These are phyloP conservation scores for Ginglymostoma cirratum DNA, from an alignment of 2,113 vertebrate genomes.

Conservation along the genomic window DNA sequence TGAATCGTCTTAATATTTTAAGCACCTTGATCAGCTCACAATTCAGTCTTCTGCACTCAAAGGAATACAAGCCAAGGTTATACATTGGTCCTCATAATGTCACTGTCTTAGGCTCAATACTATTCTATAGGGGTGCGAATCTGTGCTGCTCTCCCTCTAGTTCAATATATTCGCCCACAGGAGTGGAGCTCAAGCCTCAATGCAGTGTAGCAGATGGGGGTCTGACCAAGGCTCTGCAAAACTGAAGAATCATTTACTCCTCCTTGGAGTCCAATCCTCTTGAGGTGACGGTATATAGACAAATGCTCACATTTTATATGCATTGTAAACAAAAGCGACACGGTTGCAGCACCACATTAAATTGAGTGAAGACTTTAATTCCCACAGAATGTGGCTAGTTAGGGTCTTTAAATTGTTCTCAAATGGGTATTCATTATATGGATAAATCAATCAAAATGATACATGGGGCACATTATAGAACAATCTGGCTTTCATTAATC, in stretches of 20 bases:
- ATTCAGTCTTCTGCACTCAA: not conserved
- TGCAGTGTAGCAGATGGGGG: not conserved
- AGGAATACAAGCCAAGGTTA: not conserved
- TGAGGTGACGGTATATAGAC: not conserved
- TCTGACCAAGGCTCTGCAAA: not conserved
- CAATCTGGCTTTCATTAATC: not conserved
- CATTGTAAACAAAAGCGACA: not conserved
- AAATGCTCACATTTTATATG: not conserved
- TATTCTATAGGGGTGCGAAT: not conserved
- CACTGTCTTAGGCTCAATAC: not conserved
- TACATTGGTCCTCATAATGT: not conserved
- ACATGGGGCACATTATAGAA: not conserved
- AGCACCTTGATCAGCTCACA: not conserved
- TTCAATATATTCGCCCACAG: not conserved
- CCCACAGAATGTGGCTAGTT: not conserved
- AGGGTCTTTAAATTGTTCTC: not conserved
- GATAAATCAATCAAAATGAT: slow-evolving; percentile 11
- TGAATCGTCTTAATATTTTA: not conserved
- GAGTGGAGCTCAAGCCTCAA: not conserved
- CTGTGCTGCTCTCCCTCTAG: not conserved
- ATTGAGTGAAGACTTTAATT: not conserved
- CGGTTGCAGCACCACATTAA: not conserved
- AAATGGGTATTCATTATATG: slow-evolving; percentile 9
- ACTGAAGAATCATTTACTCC: not conserved
- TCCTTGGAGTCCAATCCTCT: not conserved